Evolutionary conservation across 2,888 invertebrate genomes (phyloP), one percentile per base, ranked within the genome.

Genomic region (Andrena bicolor): DNA sequence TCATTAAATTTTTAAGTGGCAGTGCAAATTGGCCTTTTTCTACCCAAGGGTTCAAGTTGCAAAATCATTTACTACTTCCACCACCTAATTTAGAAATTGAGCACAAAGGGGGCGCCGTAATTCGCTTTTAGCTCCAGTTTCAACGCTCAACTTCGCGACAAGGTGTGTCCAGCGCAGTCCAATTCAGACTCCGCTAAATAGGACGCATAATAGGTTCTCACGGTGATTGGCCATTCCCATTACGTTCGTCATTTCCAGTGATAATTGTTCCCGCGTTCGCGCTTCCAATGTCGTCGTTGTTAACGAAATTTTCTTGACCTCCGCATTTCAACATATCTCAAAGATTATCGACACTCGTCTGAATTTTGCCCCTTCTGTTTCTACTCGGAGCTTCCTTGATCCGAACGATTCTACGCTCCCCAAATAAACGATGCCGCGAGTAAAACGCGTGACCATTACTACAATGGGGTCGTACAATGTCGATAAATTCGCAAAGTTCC

Each of bases 401-500:
- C 10, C 56, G 26, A 26, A 10, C 10, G 56, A 4, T 56, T 56
- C 20, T 26, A 13, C 23, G 23, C 68, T 64, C 4, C 16, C 60
- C 6, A 51, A 72, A 72, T 61, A 61, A 60, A 70, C 65, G 73
- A 73, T 83, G 51, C 68, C 61, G 70, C 75, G 69, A 58, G 32
- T 56, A 48, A 23, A 56, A 74, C 49, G 64, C 58, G 53, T 70
- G 56, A 63, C 76, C 71, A 71, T 26, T 80, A 49, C 64, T 60
- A 70, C 78, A 41, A 66, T 70, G 41, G 65, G 61, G 66, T 58
- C 77, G 79, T 73, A 70, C 63, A 73, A 80, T 79, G 73, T 75
- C 75, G 83, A 76, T 83, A 85, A 84, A 87, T 81, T 86, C 86
- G 71, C 30, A n/a, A 75, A 88, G 84, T 88, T 85, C 75, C 73